phyloP scores from a whole-genome alignment of 1,140 invertebrate species.

The Proctacanthus coquilletti region DNA sequence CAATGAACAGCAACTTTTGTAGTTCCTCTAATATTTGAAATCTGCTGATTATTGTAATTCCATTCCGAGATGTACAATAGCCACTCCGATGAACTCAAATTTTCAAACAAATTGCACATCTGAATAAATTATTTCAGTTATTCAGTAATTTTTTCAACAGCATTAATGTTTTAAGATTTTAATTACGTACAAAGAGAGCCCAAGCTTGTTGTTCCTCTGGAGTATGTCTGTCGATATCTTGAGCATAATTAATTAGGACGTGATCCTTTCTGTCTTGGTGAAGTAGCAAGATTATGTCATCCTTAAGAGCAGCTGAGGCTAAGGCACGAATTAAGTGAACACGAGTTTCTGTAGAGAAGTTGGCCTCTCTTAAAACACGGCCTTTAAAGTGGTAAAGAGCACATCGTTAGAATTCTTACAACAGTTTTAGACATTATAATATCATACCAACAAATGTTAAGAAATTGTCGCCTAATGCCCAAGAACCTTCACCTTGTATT shows the following conservation, averaged over 20 bases:
- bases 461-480: conserved; percentile 81
- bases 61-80: conserved; percentile 85
- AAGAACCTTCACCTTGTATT: conserved; percentile 73
- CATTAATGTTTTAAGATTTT: not conserved
- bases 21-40: conserved; percentile 79
- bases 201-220: conserved; percentile 61
- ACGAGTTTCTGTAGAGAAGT: conserved; percentile 38
- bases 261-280: conserved; percentile 83
- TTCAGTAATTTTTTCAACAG: not conserved
- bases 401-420: too few relatives aligned
- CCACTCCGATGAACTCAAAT: conserved; percentile 80
- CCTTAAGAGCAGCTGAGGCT: conserved; percentile 62
- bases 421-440: conserved; percentile 13
- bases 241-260: conserved; percentile 77
- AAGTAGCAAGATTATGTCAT: conserved; percentile 76
- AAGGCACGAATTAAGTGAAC: conserved; percentile 51
- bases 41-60: conserved; percentile 51
- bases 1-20: conserved; percentile 82
- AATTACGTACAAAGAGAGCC: conserved; percentile 57
- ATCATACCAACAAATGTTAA: conserved; percentile 56
- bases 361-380: conserved; percentile 47
- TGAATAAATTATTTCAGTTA: conserved; percentile 22
- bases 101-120: conserved; percentile 84
- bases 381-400: conserved; percentile 13
- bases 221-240: conserved; percentile 63